These are phyloP conservation scores for Empis livida DNA, from an alignment of 2,888 invertebrate species.

Conservation along the genomic window DNA sequence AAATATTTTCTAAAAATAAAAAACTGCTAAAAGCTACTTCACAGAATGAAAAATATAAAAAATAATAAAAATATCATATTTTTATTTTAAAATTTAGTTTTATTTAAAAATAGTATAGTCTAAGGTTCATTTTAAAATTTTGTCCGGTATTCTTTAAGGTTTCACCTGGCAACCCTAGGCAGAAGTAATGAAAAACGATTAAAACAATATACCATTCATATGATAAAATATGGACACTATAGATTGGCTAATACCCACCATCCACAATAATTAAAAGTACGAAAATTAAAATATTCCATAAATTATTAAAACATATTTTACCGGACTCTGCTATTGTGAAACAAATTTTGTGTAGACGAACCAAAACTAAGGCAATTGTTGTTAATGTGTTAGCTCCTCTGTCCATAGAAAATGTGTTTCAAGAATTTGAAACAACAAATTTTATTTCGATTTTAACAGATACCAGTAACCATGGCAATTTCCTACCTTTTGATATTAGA, in stretches of 20 bases:
- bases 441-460: slow-evolving; percentile 13
- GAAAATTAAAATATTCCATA: no score
- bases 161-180: not conserved
- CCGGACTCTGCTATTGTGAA: slow-evolving; percentile 15
- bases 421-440: not conserved
- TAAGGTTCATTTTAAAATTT: not conserved
- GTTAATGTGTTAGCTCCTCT: not conserved
- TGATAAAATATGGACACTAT: no score
- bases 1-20: not conserved
- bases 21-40: not conserved
- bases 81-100: not conserved
- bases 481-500: slow-evolving; percentile 10
- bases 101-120: not conserved
- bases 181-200: no score
- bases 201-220: no score
- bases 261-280: no score
- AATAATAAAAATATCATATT: not conserved
- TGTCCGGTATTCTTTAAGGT: not conserved
- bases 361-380: not conserved
- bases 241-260: no score
- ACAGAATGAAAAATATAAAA: not conserved
- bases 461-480: slow-evolving; percentile 13
- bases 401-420: not conserved
- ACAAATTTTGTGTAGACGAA: slow-evolving; percentile 3
- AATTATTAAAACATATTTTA: slow-evolving; percentile 13